Percentiles rank a stretch among this genome's conserved stretches.
Evolutionary conservation across 2,888 invertebrate species (phyloP).

Genomic region (Xylophagus ater): DNA sequence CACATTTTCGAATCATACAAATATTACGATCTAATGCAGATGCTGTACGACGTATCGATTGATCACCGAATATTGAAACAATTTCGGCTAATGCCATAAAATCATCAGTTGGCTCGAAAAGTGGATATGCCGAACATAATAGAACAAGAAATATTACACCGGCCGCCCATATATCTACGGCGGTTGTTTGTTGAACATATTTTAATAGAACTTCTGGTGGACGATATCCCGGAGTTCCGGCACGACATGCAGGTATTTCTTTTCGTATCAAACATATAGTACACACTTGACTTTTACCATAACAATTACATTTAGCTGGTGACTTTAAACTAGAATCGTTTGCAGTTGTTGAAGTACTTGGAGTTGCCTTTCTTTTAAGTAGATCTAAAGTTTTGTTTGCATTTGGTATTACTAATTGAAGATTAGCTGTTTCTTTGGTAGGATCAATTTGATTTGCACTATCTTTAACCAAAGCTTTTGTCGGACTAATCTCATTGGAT

Average conservation of each 20-base stretch:
- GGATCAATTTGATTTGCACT: not conserved
- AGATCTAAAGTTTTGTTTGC: not conserved
- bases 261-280: conserved; percentile 52
- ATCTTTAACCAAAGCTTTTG: conserved; percentile 9
- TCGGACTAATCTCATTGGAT: conserved; percentile 19
- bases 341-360: conserved; percentile 8
- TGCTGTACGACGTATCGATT: conserved; percentile 56
- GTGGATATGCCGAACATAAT: conserved; percentile 69
- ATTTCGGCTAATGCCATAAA: conserved; percentile 72
- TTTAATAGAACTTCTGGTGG: conserved; percentile 79
- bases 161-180: conserved; percentile 82
- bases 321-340: conserved; percentile 6
- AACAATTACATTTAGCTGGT: conserved; percentile 51
- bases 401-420: too few relatives aligned
- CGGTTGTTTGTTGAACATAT: conserved; percentile 66
- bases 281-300: conserved; percentile 57
- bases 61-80: conserved; percentile 64
- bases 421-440: conserved; percentile 5
- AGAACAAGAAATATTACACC: conserved; percentile 74
- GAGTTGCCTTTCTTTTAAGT: conserved; percentile 7
- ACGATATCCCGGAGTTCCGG: conserved; percentile 82
- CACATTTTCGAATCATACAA: conserved; percentile 42
- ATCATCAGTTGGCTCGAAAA: conserved; percentile 74
- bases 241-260: conserved; percentile 61
- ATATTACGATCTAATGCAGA: conserved; percentile 48